Percentiles rank a stretch among this genome's conserved stretches.
These are phyloP conservation scores for Cepaea hortensis DNA, from an alignment of 2,888 invertebrate genomes.

Conservation along the genomic window DNA sequence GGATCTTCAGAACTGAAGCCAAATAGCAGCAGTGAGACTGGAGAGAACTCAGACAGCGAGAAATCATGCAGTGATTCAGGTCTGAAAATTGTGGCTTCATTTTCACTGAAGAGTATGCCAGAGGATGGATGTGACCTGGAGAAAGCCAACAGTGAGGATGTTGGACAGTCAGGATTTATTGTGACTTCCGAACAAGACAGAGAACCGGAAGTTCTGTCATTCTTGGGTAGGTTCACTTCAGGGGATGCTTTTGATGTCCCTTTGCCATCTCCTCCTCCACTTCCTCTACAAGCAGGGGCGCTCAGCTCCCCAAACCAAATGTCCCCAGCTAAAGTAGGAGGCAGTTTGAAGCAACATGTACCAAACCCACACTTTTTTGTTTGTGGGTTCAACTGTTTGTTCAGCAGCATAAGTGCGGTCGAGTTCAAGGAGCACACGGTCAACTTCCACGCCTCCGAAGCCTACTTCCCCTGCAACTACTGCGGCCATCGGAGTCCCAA, in stretches of 20 bases:
- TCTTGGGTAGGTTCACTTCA: slow-evolving; percentile 40
- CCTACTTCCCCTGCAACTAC: slow-evolving; percentile 63
- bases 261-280: slow-evolving; percentile 33
- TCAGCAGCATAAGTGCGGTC: slow-evolving; percentile 58
- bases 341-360: neutral
- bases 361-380: slow-evolving; percentile 59
- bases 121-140: neutral
- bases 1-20: neutral
- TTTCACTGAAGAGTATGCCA: slow-evolving; percentile 48
- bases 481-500: slow-evolving; percentile 65
- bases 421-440: slow-evolving; percentile 63
- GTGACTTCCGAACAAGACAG: slow-evolving; percentile 5
- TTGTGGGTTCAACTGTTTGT: slow-evolving; percentile 68
- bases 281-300: slow-evolving; percentile 25
- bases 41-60: neutral
- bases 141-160: slow-evolving; percentile 1
- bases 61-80: slow-evolving; percentile 38
- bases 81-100: slow-evolving; percentile 54
- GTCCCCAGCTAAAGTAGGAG: neutral
- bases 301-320: slow-evolving; percentile 10
- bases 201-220: slow-evolving; percentile 40
- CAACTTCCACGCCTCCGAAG: slow-evolving; percentile 58
- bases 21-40: neutral
- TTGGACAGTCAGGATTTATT: slow-evolving; percentile 28
- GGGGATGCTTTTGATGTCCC: neutral